Base-by-base conservation (phyloP, 1,140 invertebrate species). In the Globodera rostochiensis region DNA sequence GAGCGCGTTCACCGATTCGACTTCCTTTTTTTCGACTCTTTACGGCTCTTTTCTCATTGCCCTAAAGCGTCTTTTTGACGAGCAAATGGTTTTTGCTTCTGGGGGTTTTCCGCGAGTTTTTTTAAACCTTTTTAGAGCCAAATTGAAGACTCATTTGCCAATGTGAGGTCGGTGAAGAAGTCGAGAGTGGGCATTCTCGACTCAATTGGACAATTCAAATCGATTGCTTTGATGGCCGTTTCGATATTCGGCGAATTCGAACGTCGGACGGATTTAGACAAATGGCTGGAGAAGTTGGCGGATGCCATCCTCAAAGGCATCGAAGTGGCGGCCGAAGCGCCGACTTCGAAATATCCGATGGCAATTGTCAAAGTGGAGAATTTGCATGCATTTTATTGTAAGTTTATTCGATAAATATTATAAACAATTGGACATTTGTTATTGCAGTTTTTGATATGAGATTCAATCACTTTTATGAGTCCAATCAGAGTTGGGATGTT, bases 51-150 rank as follows among this genome's bases (percentile, higher is more conserved):
- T 94, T 84, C 91, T 97, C 49, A 94, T 97, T 36, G 94, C 95
- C 90, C 94, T 96, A n/a, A 98, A 98, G 91, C 91, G 96, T 67
- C 95, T 94, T 84, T 96, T 98, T 90, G 97, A 98, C 91, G 93
- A 94, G 84, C 95, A 95, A 86, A 96, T 98, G 93, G 92, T 91
- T 73, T 86, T 53, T 64, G 84, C 57, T 73, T 73, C 50, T 67
- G 36, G 11, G 13, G 47, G 4, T 88, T 81, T 25, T 21, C 75
- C 57, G 6, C 19, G 13, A 79, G 74, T 9, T 78, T 60, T n/a
- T 25, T 46, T 25, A 25, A 25, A 25, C 25, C 66, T 13, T 84
- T 80, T 86, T 73, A 84, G 81, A 87, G 57, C n/a, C 60, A 50
- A 47, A 74, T 78, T 25, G 77, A 86, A 25, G 74, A 77, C n/a